Percentiles rank a stretch among this genome's conserved stretches.
Conservation (phyloP, 2,797 vertebrate genomes). For the Distichodus sexfasciatus region DNA sequence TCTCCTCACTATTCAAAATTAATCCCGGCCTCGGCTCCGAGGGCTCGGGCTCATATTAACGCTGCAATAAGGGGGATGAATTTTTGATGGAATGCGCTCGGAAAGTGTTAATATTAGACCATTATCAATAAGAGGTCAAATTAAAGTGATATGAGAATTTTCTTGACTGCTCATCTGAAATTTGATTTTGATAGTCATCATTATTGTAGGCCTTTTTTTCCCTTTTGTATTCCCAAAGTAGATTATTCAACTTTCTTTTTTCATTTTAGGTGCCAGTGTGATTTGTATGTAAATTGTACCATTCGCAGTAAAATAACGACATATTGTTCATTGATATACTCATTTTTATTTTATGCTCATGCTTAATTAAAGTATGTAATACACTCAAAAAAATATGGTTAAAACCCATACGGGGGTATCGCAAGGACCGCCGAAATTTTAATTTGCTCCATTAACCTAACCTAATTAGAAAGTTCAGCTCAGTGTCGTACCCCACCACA, state of each 20-base stretch:
- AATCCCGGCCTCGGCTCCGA: constrained; percentile 63
- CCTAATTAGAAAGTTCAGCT: neutral
- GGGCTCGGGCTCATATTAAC: constrained; percentile 71
- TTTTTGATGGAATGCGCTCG: constrained; percentile 74
- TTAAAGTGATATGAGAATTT: constrained; percentile 59
- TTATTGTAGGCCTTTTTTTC: constrained; percentile 26
- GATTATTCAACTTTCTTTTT: neutral
- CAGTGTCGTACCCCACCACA: neutral
- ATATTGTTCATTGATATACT: neutral
- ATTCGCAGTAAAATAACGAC: neutral
- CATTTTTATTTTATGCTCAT: neutral
- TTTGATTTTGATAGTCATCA: constrained; percentile 14
- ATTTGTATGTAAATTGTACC: neutral
- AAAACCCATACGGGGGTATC: neutral
- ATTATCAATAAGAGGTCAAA: constrained; percentile 60
- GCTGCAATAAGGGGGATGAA: constrained; percentile 75
- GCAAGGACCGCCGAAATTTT: neutral
- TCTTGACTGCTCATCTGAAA: constrained; percentile 28
- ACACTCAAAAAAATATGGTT: neutral
- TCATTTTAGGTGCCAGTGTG: neutral
- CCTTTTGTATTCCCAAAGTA: neutral
- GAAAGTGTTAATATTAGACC: constrained; percentile 67
- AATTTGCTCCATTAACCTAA: neutral
- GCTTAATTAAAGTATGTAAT: neutral
- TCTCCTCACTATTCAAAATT: constrained; percentile 67